Evolutionary conservation across 1,140 invertebrate genomes (phyloP).

Genomic region (Drosophila subobscura): DNA sequence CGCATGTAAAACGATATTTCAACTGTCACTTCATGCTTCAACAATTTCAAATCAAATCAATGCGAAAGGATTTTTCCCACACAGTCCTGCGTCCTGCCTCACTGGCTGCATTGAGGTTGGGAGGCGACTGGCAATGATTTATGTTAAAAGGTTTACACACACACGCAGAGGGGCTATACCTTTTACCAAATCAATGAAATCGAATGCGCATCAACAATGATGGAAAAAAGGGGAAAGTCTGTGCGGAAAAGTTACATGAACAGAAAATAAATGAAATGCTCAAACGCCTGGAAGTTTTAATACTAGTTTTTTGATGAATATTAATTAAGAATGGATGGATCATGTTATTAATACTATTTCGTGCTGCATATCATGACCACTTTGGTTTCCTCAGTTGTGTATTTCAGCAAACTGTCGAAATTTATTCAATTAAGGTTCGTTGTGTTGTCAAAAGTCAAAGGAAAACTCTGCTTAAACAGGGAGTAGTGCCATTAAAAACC

Average conservation of each 20-base stretch:
- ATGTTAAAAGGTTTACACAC: slow-evolving; percentile 70
- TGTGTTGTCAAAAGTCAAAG: no score
- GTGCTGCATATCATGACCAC: no score
- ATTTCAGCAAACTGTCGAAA: no score
- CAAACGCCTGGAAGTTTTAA: neutral
- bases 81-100: neutral
- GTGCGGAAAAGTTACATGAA: slow-evolving; percentile 20
- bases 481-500: no score
- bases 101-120: neutral
- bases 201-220: slow-evolving; percentile 41
- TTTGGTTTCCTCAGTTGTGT: no score
- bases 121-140: slow-evolving; percentile 64
- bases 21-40: slow-evolving; percentile 79
- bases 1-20: slow-evolving; percentile 79
- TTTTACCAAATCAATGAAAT: slow-evolving; percentile 45
- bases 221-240: slow-evolving; percentile 20
- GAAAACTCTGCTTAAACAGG: no score
- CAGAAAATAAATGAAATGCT: slow-evolving; percentile 3
- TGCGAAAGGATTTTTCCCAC: slow-evolving; percentile 58
- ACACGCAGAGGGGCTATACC: slow-evolving; percentile 30
- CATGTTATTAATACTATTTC: no score
- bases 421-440: no score
- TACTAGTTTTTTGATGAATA: no score
- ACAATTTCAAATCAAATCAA: slow-evolving; percentile 80
- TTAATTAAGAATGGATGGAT: no score